Conservation (phyloP, 2,113 vertebrate species). For the Marmota monax region DNA sequence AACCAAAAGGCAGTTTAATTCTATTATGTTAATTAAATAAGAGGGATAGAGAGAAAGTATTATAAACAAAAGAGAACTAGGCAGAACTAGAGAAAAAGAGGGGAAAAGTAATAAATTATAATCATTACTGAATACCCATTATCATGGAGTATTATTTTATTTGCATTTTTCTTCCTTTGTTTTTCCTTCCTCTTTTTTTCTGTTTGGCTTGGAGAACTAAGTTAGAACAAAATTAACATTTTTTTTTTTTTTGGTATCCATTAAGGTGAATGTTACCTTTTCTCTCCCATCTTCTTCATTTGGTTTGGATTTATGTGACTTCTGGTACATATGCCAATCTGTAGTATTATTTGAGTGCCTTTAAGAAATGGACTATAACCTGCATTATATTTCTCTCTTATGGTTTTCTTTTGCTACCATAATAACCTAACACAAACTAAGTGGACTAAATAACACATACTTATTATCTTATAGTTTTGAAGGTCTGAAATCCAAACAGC, state of each 20-base stretch:
- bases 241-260: not conserved
- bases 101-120: not conserved
- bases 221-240: constrained; percentile 17
- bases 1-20: not conserved
- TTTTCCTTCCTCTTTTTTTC: not conserved
- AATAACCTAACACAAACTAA: not conserved
- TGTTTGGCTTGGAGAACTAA: not conserved
- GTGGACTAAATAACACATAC: not conserved
- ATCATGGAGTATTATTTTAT: not conserved
- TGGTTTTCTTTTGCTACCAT: not conserved
- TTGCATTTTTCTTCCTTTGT: not conserved
- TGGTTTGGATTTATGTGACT: not conserved
- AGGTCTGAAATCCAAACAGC: not conserved
- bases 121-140: not conserved
- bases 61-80: not conserved
- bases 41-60: not conserved
- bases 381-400: not conserved
- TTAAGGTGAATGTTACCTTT: not conserved
- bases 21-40: not conserved
- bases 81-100: not conserved
- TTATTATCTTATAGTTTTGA: not conserved
- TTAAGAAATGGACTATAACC: not conserved
- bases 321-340: not conserved
- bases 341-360: not conserved
- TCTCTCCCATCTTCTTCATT: not conserved